phyloP scores from a whole-genome alignment of 2,888 invertebrate species.

The Andricus quercusramuli region DNA sequence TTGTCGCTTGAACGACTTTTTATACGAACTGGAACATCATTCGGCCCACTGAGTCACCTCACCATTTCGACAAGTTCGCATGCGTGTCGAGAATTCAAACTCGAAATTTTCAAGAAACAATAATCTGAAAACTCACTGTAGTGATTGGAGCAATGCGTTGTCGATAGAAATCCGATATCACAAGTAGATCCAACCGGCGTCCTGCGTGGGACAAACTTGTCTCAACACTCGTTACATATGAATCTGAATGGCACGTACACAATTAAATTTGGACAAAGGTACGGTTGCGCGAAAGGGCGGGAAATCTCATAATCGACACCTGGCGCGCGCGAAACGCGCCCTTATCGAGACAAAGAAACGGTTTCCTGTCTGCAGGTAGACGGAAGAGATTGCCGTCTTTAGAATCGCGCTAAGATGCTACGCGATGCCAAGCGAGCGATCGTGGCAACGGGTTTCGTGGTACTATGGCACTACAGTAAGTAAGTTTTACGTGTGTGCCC shows the following conservation, averaged over 20 bases:
- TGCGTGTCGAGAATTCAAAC: constrained; percentile 25
- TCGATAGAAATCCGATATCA: constrained; percentile 19
- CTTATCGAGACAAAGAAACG: constrained; percentile 18
- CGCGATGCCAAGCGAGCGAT: constrained; percentile 46
- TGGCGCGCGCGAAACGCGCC: constrained; percentile 46
- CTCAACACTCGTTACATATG: constrained; percentile 45
- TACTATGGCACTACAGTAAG: constrained; percentile 53
- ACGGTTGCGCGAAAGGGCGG: constrained; percentile 48
- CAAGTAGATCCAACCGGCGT: constrained; percentile 51
- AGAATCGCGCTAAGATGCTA: constrained; percentile 36
- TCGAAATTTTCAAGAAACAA: background rate
- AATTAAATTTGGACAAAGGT: constrained; percentile 25
- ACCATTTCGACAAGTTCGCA: constrained; percentile 30
- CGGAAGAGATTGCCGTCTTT: constrained; percentile 10
- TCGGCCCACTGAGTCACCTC: constrained; percentile 26
- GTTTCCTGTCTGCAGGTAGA: constrained; percentile 3
- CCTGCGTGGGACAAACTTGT: constrained; percentile 51
- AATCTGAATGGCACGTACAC: constrained; percentile 26
- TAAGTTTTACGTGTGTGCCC: constrained; percentile 52
- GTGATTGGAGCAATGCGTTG: background rate
- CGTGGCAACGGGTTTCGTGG: constrained; percentile 50
- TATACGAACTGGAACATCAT: background rate
- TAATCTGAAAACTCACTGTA: constrained; percentile 3
- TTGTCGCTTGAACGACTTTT: background rate
- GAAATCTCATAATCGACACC: constrained; percentile 50